These are phyloP conservation scores for Procambarus virginalis DNA, from an alignment of 1,140 invertebrate genomes.

Conservation along the genomic window DNA sequence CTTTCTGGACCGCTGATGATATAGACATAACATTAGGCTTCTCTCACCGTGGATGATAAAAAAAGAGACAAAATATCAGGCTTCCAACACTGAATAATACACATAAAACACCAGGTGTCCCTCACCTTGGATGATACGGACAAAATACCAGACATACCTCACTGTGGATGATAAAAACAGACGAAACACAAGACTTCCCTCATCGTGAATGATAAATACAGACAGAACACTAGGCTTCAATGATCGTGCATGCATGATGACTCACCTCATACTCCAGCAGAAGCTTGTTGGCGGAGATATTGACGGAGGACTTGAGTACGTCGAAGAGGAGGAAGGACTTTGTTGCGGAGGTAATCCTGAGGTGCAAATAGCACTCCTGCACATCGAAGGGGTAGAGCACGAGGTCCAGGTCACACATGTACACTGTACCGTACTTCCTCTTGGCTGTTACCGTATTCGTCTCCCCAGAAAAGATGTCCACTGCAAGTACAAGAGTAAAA, in stretches of 20 bases:
- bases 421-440: conserved; percentile 40
- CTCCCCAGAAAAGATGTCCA: conserved; percentile 25
- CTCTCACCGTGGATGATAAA: background rate
- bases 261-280: conserved; percentile 43
- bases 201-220: too few species aligned
- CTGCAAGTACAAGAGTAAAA: background rate
- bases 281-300: conserved; percentile 10
- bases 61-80: too few species aligned
- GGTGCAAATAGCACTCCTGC: conserved; percentile 45
- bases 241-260: background rate
- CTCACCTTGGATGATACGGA: too few species aligned
- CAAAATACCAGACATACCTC: too few species aligned
- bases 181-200: too few species aligned
- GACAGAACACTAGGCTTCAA: too few species aligned
- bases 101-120: too few species aligned
- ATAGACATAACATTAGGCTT: background rate
- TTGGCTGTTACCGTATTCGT: background rate
- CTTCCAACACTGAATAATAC: too few species aligned
- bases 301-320: conserved; percentile 1
- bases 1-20: too few species aligned
- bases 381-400: conserved; percentile 44
- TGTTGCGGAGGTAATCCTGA: conserved; percentile 44
- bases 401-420: conserved; percentile 26
- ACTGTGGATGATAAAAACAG: too few species aligned
- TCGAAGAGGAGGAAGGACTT: conserved; percentile 38